phyloP scores from a whole-genome alignment of 2,888 invertebrate species.

The Dicycla oo region DNA sequence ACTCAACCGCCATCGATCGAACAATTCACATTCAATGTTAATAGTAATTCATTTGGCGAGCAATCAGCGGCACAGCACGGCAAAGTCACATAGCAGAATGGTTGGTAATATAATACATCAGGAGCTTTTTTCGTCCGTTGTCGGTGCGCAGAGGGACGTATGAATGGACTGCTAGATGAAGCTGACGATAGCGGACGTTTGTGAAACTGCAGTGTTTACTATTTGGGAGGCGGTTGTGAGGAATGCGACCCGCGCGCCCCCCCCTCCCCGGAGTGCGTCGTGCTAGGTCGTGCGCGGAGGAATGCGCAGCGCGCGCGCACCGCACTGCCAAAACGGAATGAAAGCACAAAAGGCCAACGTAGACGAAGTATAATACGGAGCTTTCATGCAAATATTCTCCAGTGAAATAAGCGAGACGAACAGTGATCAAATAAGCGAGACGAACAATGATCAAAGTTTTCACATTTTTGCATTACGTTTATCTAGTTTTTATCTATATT shows the following conservation, averaged over 20 bases:
- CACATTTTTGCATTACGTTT: background rate
- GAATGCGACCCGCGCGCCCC: constrained; percentile 68
- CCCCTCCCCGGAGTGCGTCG: constrained; percentile 48
- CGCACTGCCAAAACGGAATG: constrained; percentile 19
- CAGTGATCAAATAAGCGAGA: no score
- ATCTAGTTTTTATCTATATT: background rate
- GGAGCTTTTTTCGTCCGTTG: constrained; percentile 64
- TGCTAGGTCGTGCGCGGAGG: constrained; percentile 76
- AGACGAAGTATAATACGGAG: background rate
- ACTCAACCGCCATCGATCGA: constrained; percentile 56
- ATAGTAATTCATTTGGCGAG: constrained; percentile 64
- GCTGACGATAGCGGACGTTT: constrained; percentile 63
- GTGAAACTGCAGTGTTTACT: constrained; percentile 67
- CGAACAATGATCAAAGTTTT: no score
- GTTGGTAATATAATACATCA: constrained; percentile 73
- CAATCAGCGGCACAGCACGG: constrained; percentile 60
- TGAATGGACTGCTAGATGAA: constrained; percentile 75
- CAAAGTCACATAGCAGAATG: constrained; percentile 65
- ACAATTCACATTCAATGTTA: constrained; percentile 71
- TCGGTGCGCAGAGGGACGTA: constrained; percentile 69
- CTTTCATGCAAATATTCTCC: background rate
- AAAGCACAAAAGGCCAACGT: constrained; percentile 39
- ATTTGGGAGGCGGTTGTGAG: constrained; percentile 63
- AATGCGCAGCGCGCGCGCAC: constrained; percentile 69
- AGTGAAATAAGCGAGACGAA: background rate